A percentile compares a stretch with the other conserved stretches of the same genome.
phyloP scores from a whole-genome alignment of 2,797 vertebrate species.

The Protosalanx chinensis region DNA sequence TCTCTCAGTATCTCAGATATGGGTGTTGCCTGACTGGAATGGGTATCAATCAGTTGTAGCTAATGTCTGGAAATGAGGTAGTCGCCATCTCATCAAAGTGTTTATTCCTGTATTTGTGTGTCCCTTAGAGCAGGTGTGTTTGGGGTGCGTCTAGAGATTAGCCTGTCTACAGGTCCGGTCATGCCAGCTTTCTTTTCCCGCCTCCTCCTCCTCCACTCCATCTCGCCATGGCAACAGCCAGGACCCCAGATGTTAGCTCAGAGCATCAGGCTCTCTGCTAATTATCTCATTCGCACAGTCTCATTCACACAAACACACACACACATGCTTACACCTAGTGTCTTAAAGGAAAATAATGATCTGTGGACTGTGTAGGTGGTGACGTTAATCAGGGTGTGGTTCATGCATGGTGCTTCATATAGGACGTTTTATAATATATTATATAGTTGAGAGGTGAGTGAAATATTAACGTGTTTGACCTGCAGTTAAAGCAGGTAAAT shows the following conservation, averaged over 20 bases:
- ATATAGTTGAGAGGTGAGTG: background rate
- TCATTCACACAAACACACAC: conserved; percentile 2
- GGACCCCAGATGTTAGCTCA: background rate
- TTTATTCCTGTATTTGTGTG: too few relatives aligned
- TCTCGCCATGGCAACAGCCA: conserved; percentile 52
- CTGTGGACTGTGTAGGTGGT: conserved; percentile 17
- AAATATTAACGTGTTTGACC: background rate
- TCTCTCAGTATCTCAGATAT: too few relatives aligned
- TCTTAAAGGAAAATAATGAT: too few relatives aligned
- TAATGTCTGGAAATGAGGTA: background rate
- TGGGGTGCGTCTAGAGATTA: too few relatives aligned
- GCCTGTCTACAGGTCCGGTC: conserved; percentile 39
- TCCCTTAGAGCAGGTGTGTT: too few relatives aligned
- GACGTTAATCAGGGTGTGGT: background rate
- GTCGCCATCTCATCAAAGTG: background rate
- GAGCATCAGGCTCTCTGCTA: background rate
- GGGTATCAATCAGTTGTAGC: too few relatives aligned
- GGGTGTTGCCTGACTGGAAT: too few relatives aligned
- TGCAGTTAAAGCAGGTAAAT: too few relatives aligned
- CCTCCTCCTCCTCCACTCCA: conserved; percentile 27
- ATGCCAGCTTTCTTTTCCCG: conserved; percentile 28
- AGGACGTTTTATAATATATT: too few relatives aligned
- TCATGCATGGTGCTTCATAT: background rate
- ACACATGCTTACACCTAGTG: background rate
- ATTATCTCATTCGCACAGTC: background rate